These are phyloP conservation scores for Tipula helvola DNA, from an alignment of 2,888 invertebrate species.

Conservation along the genomic window DNA sequence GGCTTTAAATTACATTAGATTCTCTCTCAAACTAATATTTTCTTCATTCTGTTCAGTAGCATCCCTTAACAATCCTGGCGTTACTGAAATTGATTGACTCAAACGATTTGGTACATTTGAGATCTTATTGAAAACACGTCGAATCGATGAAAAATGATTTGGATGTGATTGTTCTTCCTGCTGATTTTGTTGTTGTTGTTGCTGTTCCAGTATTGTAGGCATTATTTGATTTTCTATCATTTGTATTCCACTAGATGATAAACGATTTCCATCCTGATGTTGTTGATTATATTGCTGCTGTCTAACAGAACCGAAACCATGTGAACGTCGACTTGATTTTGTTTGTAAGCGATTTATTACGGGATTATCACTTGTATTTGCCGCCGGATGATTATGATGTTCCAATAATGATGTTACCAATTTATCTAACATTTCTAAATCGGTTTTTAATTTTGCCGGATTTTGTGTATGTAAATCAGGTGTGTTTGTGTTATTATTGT, in stretches of 20 bases:
- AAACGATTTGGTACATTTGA: slow-evolving; percentile 25
- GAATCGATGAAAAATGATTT: slow-evolving; percentile 20
- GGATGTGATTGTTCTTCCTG: slow-evolving; percentile 20
- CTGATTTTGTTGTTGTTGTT: slow-evolving; percentile 31
- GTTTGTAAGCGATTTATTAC: not conserved
- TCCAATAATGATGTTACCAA: slow-evolving; percentile 47
- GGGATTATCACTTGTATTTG: slow-evolving; percentile 13
- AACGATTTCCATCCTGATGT: slow-evolving; percentile 4
- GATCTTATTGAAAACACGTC: slow-evolving; percentile 28
- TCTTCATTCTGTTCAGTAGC: slow-evolving; percentile 22
- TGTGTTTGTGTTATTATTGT: not conserved
- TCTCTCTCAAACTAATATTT: slow-evolving; percentile 26
- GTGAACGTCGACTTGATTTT: not conserved
- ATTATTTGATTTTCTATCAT: not conserved
- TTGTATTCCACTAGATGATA: not conserved
- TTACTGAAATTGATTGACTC: slow-evolving; percentile 18
- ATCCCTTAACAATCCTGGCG: not conserved
- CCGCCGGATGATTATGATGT: slow-evolving; percentile 25
- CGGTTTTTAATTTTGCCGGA: slow-evolving; percentile 35
- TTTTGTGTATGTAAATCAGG: slow-evolving; percentile 20
- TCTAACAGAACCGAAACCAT: not conserved
- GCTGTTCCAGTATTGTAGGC: not conserved
- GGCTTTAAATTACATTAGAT: slow-evolving; percentile 17
- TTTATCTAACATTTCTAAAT: slow-evolving; percentile 50
- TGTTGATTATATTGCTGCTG: not conserved